A percentile compares a stretch with the other conserved stretches of the same genome.
Conservation (phyloP, 1,140 invertebrate genomes). For the Drosophila ohnishii region DNA sequence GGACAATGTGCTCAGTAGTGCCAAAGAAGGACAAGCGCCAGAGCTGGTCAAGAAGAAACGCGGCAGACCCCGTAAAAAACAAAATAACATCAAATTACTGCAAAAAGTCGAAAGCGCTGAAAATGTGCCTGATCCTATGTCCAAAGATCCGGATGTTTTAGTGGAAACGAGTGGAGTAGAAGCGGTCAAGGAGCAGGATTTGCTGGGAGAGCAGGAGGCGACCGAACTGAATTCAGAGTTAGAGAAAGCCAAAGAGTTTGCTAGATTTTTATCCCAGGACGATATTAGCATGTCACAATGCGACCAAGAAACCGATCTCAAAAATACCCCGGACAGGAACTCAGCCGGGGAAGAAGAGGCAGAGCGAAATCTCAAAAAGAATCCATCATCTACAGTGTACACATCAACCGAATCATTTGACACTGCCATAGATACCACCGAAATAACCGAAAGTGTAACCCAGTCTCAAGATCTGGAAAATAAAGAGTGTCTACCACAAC, state of each 20-base stretch:
- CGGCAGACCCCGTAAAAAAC: constrained; percentile 40
- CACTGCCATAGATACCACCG: not conserved
- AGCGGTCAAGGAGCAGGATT: not conserved
- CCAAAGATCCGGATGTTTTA: not conserved
- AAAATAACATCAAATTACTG: not conserved
- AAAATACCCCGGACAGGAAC: constrained; percentile 2
- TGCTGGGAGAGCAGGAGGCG: not conserved
- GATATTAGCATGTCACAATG: constrained; percentile 1
- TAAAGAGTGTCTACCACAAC: not conserved
- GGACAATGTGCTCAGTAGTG: constrained; percentile 6
- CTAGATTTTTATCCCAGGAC: constrained; percentile 3
- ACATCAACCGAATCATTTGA: constrained; percentile 23
- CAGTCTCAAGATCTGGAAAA: not conserved
- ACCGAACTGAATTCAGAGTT: constrained; percentile 16
- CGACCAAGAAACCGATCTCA: constrained; percentile 19
- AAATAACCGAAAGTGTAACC: not conserved
- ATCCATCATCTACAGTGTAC: not conserved
- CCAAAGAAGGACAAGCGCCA: not conserved
- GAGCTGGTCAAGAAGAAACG: constrained; percentile 21
- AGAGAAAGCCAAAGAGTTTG: constrained; percentile 32
- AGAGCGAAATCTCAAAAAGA: not conserved
- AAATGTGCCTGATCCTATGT: not conserved
- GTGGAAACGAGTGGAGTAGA: not conserved
- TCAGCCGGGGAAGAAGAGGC: not conserved
- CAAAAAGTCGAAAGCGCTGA: not conserved